Base-by-base conservation (phyloP, 2,888 invertebrate species). In the Xanthorhoe spadicearia region DNA sequence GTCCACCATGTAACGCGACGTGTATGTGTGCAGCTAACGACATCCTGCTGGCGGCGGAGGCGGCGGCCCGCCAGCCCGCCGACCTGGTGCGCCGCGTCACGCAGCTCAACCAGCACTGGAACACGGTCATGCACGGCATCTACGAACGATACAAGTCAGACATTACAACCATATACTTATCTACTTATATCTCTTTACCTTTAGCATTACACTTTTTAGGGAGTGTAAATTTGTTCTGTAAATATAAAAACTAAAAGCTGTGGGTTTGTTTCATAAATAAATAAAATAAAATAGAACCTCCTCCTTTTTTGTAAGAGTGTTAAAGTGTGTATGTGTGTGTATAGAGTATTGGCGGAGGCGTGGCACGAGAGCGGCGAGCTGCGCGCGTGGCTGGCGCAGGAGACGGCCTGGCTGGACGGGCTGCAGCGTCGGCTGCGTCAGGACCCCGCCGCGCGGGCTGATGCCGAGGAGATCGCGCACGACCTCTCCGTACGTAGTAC, bases 401-500 rank as follows among this genome's bases (percentile, higher is more conserved):
- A 97, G 90, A 65, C 71, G 56, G 96, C 96, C 15, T 97, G 97
- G 95, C 93, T 97, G 78, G 96, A 97, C 83, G 95, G 96, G 72
- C 91, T 98, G 77, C 96, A 96, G 83, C 96, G 96, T 64, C 95
- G 96, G 71, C 93, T 98, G 75, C 95, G 96, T 74, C 91, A 95
- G 75, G 95, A 96, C 50, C 95, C 95, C 1, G 95, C 95, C 77
- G 94, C 93, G 82, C 95, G 95, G 68, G 97, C 96, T 38, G 98
- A 98, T 92, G 97, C 98, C 1, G 98, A 98, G 92, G 98, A 98
- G 90, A 96, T 98, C 73, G 97, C 97, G 43, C 98, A 98, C 83
- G 97, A 97, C 83, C 94, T 98, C 50, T 97, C 97, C 76, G 90
- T 88, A 52, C 76, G 85, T 70, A 3, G 23, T 4, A 3, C 23